Conservation (phyloP, 1,140 invertebrate genomes). For the Calephelis nemesis region DNA sequence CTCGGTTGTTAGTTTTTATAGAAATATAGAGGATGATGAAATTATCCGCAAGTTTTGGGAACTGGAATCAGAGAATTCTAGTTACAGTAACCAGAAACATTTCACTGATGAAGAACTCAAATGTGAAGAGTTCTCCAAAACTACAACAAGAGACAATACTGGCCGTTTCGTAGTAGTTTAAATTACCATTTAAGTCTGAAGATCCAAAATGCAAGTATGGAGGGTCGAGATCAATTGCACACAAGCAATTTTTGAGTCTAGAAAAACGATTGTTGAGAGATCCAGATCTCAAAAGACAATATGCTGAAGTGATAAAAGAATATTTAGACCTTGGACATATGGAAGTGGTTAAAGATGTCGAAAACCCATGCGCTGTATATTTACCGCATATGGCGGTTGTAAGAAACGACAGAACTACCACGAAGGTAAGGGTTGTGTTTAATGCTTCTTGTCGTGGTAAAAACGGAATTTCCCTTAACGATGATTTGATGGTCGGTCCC, state of each 20-base stretch:
- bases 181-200: slow-evolving; percentile 7
- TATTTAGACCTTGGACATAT: slow-evolving; percentile 23
- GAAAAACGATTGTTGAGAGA: slow-evolving; percentile 10
- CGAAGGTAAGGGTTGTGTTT: slow-evolving; percentile 29
- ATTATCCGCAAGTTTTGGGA: slow-evolving; percentile 24
- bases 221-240: slow-evolving; percentile 12
- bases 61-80: slow-evolving; percentile 19
- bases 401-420: slow-evolving; percentile 28
- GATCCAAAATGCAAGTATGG: not conserved
- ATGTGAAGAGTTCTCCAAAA: not conserved
- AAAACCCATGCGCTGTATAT: slow-evolving; percentile 21
- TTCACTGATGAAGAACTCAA: not conserved
- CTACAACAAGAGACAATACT: not conserved
- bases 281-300: not conserved
- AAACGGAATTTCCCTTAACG: slow-evolving; percentile 27
- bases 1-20: not conserved
- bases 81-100: not conserved
- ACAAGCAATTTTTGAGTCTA: not conserved
- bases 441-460: slow-evolving; percentile 7
- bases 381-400: slow-evolving; percentile 29
- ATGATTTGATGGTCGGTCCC: slow-evolving; percentile 30
- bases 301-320: slow-evolving; percentile 22
- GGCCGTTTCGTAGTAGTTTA: slow-evolving; percentile 1
- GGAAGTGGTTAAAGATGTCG: not conserved
- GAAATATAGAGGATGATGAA: slow-evolving; percentile 5